Conservation (phyloP, 2,113 vertebrate genomes). For the Bombycilla garrulus region DNA sequence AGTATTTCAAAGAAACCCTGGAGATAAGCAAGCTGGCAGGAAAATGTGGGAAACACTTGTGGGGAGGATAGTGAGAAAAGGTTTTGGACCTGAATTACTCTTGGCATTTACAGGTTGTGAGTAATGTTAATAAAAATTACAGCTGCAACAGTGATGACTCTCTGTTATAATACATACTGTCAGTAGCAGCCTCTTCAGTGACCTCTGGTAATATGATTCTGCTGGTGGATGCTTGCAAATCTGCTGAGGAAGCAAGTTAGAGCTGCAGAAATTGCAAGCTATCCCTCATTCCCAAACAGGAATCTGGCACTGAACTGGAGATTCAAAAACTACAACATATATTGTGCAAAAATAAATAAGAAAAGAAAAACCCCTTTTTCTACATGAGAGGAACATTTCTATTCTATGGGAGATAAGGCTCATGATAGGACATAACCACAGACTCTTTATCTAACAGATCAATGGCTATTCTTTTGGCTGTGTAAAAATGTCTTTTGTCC, state of each 20-base stretch:
- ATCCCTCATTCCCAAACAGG: constrained; percentile 45
- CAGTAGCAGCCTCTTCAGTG: constrained; percentile 37
- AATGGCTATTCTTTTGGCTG: neutral
- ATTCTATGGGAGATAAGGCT: neutral
- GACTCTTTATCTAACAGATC: constrained; percentile 27
- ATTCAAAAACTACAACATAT: neutral
- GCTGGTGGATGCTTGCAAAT: neutral
- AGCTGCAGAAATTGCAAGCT: constrained; percentile 21
- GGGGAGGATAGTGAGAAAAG: neutral
- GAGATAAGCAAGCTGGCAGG: neutral
- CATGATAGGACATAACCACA: neutral
- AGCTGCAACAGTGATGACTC: constrained; percentile 2
- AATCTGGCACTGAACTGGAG: neutral
- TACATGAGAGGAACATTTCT: neutral
- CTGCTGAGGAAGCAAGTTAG: constrained; percentile 50
- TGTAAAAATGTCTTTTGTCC: constrained; percentile 46
- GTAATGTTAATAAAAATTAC: constrained; percentile 63
- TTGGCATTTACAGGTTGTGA: constrained; percentile 6
- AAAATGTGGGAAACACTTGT: neutral
- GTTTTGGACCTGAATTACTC: constrained; percentile 9
- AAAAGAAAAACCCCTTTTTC: neutral
- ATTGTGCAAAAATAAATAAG: neutral
- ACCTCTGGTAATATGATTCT: constrained; percentile 53
- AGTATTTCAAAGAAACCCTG: constrained; percentile 23
- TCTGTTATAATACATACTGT: constrained; percentile 5